Evolutionary conservation across 2,888 invertebrate genomes (phyloP).

Genomic region (Lithosia quadra): DNA sequence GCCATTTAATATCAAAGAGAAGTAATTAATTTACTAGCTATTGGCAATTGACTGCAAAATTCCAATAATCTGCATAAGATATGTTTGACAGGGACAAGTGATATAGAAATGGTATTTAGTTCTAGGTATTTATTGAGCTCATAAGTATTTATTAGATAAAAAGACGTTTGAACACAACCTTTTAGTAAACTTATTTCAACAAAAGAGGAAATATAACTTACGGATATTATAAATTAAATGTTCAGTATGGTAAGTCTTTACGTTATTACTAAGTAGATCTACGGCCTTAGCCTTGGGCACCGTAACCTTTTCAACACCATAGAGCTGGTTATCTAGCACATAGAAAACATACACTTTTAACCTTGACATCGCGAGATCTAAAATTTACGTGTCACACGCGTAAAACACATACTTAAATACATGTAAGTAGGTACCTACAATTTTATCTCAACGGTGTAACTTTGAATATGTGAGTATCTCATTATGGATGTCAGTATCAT

Average conservation of each 20-base stretch:
- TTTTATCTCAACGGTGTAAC: constrained; percentile 16
- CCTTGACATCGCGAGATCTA: constrained; percentile 37
- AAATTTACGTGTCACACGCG: constrained; percentile 17
- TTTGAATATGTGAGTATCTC: constrained; percentile 15
- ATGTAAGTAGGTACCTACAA: constrained; percentile 6
- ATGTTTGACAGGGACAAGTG: constrained; percentile 47
- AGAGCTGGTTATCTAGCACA: constrained; percentile 23
- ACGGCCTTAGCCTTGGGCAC: constrained; percentile 32
- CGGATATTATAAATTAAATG: constrained; percentile 27
- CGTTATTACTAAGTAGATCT: constrained; percentile 28
- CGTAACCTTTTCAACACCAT: constrained; percentile 35
- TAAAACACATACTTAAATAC: constrained; percentile 9
- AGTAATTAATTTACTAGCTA: constrained; percentile 52
- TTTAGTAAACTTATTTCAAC: constrained; percentile 41
- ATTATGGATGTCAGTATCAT: constrained; percentile 30
- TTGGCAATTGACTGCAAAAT: constrained; percentile 38
- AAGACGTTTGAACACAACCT: constrained; percentile 46
- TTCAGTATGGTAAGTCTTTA: constrained; percentile 20
- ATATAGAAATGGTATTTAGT: constrained; percentile 56
- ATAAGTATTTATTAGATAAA: constrained; percentile 67
- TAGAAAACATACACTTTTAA: constrained; percentile 25
- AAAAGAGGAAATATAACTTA: constrained; percentile 29
- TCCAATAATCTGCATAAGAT: constrained; percentile 52
- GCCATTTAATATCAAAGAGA: constrained; percentile 50
- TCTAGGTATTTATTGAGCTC: constrained; percentile 52